Base-by-base conservation (phyloP, 2,113 vertebrate genomes). In the Accipiter virgatus region DNA sequence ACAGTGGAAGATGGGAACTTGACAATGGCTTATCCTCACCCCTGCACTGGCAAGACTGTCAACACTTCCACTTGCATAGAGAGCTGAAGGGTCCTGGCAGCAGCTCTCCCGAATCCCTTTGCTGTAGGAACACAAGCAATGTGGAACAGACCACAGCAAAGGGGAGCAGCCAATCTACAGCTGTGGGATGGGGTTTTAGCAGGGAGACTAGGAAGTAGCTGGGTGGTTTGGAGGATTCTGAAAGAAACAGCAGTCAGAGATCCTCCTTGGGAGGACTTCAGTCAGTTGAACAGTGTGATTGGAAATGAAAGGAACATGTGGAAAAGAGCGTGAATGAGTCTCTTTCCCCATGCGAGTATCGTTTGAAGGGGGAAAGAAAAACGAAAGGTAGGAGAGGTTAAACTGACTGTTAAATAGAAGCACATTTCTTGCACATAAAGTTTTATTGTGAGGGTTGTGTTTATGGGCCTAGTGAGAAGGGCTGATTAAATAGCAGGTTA, bases 391-490 rank as follows among this genome's bases (percentile, higher is more conserved):
- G 38, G 62, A 89, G 95, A 96, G 65, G 88, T 95, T 96, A 96
- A 96, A 96, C 88, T 95, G 95, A 93, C 94, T 96, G 92, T 94
- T 96, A 96, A 97, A 97, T 91, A 81, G 79, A 95, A 96, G 93
- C 95, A 97, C 94, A 93, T 97, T 97, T 95, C 91, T 97, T 95
- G 88, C 89, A 93, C 93, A 96, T 96, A 97, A 97, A 95, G 63
- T 97, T 97, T 97, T 96, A 97, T 91, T 96, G 94, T 94, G 72
- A 96, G 81, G 48, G 73, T 93, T 97, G 95, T 95, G 90, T 97
- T 96, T 96, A 96, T 94, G 94, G 86, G 91, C 81, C 93, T 95
- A 91, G 89, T 88, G 92, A 97, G 95, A 95, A 97, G 65, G 82
- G 74, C 75, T 97, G 92, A 86, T 95, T 95, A 95, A 96, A 95